These are phyloP conservation scores for Acleris sparsana DNA, from an alignment of 2,888 invertebrate genomes.

Conservation along the genomic window DNA sequence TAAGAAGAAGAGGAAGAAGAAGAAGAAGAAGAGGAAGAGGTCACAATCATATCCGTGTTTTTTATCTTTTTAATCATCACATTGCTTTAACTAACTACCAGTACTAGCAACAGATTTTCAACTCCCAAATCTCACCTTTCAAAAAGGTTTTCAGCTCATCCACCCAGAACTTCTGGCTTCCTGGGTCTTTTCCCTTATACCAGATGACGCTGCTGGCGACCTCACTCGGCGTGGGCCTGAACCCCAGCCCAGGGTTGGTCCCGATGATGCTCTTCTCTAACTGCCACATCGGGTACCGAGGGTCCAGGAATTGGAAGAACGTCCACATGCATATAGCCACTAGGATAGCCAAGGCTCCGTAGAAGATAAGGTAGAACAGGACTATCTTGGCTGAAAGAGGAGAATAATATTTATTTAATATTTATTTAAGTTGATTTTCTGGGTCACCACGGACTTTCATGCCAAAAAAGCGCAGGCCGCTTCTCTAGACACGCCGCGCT, in stretches of 20 bases:
- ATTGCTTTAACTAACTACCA: too few relatives aligned
- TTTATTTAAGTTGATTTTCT: too few relatives aligned
- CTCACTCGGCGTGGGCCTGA: conserved; percentile 94
- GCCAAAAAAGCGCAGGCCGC: too few relatives aligned
- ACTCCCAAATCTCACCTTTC: conserved; percentile 84
- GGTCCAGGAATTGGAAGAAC: conserved; percentile 95
- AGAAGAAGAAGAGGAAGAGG: too few relatives aligned
- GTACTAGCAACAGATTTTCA: conserved; percentile 34
- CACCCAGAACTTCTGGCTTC: conserved; percentile 91
- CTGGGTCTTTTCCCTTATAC: conserved; percentile 92
- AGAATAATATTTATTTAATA: conserved; percentile 33
- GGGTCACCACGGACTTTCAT: too few relatives aligned
- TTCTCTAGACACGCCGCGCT: too few relatives aligned
- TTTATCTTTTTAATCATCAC: background rate
- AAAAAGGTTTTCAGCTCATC: conserved; percentile 89
- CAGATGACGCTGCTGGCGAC: conserved; percentile 97
- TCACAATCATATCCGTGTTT: too few relatives aligned
- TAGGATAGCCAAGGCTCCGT: conserved; percentile 94
- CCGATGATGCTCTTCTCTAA: conserved; percentile 94
- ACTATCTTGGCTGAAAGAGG: conserved; percentile 92
- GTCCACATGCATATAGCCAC: conserved; percentile 97
- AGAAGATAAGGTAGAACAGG: conserved; percentile 97
- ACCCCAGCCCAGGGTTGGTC: conserved; percentile 97
- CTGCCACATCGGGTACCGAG: conserved; percentile 95
- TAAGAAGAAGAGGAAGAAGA: too few relatives aligned